Base-by-base conservation (phyloP, 2,113 vertebrate species). In the Atractosteus spatula region DNA sequence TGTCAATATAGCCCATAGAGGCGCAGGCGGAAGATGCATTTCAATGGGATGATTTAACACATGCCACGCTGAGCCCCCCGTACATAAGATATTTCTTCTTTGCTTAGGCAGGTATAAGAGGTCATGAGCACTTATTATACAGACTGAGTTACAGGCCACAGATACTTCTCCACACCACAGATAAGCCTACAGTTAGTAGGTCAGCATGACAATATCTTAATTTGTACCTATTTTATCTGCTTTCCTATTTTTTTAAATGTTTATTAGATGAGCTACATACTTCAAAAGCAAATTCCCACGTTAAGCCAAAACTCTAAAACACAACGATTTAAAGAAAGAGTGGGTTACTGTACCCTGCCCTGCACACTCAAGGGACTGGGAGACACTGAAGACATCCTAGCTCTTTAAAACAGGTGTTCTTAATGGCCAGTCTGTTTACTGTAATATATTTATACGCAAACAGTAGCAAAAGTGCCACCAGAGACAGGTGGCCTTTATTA, bases 401-500 rank as follows among this genome's bases (percentile, higher is more conserved):
- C n/a, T 11, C 41, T 41, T 8, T 41, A 3, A 55, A 65, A 74
- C 72, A 78, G 76, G 65, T 71, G 72, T 29, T 11, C 47, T 78
- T 78, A 69, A 78, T 65, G 55, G 66, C 16, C 56, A 62, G 47
- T 68, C 62, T 57, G 17, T 70, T 71, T 61, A 63, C 45, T 62
- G 76, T 68, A 47, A 70, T 68, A 29, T 56, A 74, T 66, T 71
- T 55, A 69, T 72, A 56, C 51, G 29, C 5, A 2, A 41, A 41
- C 16, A 2, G 45, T 3, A 44, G 29, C 57, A 61, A 16, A 13
- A 64, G 41, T 16, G 17, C 51, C 71, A 68, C 13, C 8, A 43
- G 12, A 47, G 64, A 78, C 76, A 71, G 72, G 69, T 74, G 72
- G 47, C 8, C 8, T 77, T 74, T 67, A 71, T 14, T 54, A 45